These are phyloP conservation scores for Chironomus tepperi DNA, from an alignment of 1,140 invertebrate genomes.

Conservation along the genomic window DNA sequence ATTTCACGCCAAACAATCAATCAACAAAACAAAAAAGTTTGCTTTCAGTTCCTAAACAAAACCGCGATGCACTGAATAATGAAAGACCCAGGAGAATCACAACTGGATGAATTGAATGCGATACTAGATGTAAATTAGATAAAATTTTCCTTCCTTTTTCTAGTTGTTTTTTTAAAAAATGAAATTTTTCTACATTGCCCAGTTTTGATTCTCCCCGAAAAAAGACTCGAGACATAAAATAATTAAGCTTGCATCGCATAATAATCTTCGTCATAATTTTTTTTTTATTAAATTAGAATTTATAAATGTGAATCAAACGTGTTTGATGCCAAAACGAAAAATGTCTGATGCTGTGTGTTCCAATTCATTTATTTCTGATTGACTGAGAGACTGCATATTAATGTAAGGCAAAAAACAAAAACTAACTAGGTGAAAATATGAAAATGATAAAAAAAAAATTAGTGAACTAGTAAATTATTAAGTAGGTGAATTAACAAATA, in stretches of 20 bases:
- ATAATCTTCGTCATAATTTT: not conserved
- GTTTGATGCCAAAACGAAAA: constrained; percentile 18
- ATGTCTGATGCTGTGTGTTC: constrained; percentile 17
- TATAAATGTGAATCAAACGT: constrained; percentile 13
- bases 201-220: not conserved
- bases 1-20: too few relatives aligned
- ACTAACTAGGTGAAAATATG: not conserved
- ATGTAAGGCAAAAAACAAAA: not conserved
- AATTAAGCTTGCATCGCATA: not conserved
- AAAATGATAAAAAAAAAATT: not conserved
- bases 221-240: not conserved
- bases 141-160: constrained; percentile 14
- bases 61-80: too few relatives aligned
- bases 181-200: not conserved
- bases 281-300: not conserved
- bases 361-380: constrained; percentile 4
- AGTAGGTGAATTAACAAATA: not conserved
- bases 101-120: constrained; percentile 19
- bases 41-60: too few relatives aligned
- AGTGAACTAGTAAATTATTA: constrained; percentile 15
- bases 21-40: too few relatives aligned
- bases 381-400: constrained; percentile 12
- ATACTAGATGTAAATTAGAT: constrained; percentile 15
- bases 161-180: not conserved
- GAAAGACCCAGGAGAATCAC: not conserved